Percentiles rank a stretch among this genome's conserved stretches.
Conservation (phyloP, 2,113 vertebrate genomes). For the Clinocottus analis region DNA sequence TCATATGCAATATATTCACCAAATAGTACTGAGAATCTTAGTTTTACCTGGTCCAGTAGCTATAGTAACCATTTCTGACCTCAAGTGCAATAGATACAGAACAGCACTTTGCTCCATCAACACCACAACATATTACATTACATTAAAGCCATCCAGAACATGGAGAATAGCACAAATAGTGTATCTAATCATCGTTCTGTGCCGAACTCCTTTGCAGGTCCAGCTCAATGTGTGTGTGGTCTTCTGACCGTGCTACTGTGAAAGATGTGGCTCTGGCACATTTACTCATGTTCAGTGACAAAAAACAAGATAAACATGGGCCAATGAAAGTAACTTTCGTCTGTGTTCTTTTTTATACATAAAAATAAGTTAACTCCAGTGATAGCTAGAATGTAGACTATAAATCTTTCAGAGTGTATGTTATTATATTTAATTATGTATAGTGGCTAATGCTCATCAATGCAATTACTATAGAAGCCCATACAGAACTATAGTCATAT, state of each 20-base stretch:
- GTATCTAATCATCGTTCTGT: constrained; percentile 22
- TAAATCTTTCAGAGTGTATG: constrained; percentile 18
- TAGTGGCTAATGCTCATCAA: constrained; percentile 66
- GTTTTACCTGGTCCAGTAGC: background rate
- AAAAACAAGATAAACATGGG: constrained; percentile 47
- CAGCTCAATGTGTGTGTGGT: constrained; percentile 30
- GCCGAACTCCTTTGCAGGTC: constrained; percentile 29
- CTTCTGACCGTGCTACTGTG: constrained; percentile 67
- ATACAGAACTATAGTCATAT: constrained; percentile 16
- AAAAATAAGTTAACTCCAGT: constrained; percentile 25
- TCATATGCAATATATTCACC: background rate
- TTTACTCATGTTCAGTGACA: constrained; percentile 32
- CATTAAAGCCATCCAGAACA: constrained; percentile 23
- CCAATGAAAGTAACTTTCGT: constrained; percentile 60
- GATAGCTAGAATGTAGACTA: constrained; percentile 49
- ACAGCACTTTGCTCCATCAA: constrained; percentile 5
- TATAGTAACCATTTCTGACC: constrained; percentile 13
- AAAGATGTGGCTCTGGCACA: constrained; percentile 44
- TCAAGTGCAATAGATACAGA: constrained; percentile 7
- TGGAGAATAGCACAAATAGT: constrained; percentile 34
- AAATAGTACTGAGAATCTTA: background rate
- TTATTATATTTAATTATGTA: constrained; percentile 16
- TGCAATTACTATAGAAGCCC: constrained; percentile 54
- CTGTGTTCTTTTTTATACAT: constrained; percentile 26
- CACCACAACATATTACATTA: background rate